These are phyloP conservation scores for Antheraea mylitta DNA, from an alignment of 1,140 invertebrate genomes.

Conservation along the genomic window DNA sequence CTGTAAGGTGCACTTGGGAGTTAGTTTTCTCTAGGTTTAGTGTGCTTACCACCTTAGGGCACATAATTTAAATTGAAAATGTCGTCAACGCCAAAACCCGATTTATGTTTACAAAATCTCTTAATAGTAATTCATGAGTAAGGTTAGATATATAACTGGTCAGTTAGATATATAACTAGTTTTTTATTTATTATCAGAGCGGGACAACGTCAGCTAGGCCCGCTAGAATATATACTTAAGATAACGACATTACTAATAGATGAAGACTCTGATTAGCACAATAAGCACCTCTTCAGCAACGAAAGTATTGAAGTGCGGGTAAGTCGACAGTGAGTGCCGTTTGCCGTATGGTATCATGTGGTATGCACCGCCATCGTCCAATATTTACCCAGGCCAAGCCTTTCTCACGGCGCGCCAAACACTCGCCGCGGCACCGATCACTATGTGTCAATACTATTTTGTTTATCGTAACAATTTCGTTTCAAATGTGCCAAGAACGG, in stretches of 20 bases:
- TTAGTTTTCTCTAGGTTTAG: too few species aligned
- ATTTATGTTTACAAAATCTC: too few species aligned
- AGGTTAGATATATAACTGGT: too few species aligned
- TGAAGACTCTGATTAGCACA: constrained; percentile 5
- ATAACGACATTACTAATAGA: neutral
- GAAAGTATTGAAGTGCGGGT: constrained; percentile 5
- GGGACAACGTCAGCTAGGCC: too few species aligned
- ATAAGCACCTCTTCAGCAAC: constrained; percentile 14
- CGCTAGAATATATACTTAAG: too few species aligned
- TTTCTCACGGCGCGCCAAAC: constrained; percentile 51
- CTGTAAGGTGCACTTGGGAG: too few species aligned
- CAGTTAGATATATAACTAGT: too few species aligned
- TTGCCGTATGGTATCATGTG: constrained; percentile 21
- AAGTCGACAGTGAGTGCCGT: constrained; percentile 15
- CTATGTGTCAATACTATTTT: constrained; percentile 54
- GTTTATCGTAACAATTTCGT: constrained; percentile 65
- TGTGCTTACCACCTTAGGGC: too few species aligned
- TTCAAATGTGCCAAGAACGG: constrained; percentile 15
- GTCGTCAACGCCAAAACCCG: too few species aligned
- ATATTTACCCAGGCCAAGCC: constrained; percentile 60
- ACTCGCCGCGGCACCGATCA: constrained; percentile 38
- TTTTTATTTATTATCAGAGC: too few species aligned
- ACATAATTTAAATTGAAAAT: too few species aligned
- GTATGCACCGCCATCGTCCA: constrained; percentile 29
- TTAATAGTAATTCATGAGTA: too few species aligned